These are phyloP conservation scores for Pammene aurita DNA, from an alignment of 2,888 invertebrate genomes.

Conservation along the genomic window DNA sequence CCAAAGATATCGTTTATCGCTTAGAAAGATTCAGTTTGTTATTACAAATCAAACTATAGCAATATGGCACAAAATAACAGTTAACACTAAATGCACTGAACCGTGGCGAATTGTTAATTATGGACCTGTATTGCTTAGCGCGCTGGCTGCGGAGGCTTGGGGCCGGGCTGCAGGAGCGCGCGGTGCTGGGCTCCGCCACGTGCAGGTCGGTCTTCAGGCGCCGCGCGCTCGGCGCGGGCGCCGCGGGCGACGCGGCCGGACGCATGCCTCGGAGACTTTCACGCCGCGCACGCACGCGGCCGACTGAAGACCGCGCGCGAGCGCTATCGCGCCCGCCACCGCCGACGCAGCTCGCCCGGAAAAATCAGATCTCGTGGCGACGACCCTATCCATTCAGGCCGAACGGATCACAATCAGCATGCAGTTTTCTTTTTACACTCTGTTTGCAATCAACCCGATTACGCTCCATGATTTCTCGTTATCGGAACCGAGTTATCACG, in stretches of 20 bases:
- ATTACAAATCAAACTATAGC: slow-evolving; percentile 10
- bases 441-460: slow-evolving; percentile 61
- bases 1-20: slow-evolving; percentile 37
- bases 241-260: slow-evolving; percentile 51
- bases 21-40: slow-evolving; percentile 20
- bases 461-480: slow-evolving; percentile 29
- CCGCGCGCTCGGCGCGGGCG: slow-evolving; percentile 75
- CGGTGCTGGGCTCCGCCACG: slow-evolving; percentile 70
- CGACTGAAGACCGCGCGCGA: slow-evolving; percentile 70
- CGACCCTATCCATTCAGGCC: slow-evolving; percentile 80
- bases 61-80: slow-evolving; percentile 21
- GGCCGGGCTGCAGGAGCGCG: slow-evolving; percentile 72
- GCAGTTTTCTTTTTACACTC: slow-evolving; percentile 77
- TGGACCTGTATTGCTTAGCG: slow-evolving; percentile 80
- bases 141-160: slow-evolving; percentile 83
- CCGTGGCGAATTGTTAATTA: slow-evolving; percentile 36
- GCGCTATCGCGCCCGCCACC: slow-evolving; percentile 66
- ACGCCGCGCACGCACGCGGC: slow-evolving; percentile 79
- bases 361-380: slow-evolving; percentile 75
- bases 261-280: slow-evolving; percentile 78
- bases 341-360: slow-evolving; percentile 68
- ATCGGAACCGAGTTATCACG: slow-evolving; percentile 21
- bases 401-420: slow-evolving; percentile 70
- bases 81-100: slow-evolving; percentile 10
- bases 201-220: slow-evolving; percentile 83